A percentile compares a stretch with the other conserved stretches of the same genome.
Evolutionary conservation across 2,113 vertebrate species (phyloP).

Genomic region (Ginglymostoma cirratum): DNA sequence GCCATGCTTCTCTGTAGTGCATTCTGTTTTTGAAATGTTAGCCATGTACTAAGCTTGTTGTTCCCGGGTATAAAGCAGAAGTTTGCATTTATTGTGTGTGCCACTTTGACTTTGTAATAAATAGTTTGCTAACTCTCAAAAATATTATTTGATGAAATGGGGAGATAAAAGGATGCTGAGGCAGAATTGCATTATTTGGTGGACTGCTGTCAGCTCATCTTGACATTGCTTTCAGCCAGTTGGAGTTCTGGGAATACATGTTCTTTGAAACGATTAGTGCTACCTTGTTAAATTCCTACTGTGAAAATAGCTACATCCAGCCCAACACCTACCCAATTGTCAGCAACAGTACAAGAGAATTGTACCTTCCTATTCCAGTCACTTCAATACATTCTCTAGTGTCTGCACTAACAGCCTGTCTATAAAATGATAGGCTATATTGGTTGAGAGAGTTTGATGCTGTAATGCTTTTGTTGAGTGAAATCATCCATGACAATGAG

Average conservation of each 20-base stretch:
- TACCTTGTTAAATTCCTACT: conserved; percentile 35
- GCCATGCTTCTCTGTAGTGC: neutral
- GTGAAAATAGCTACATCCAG: conserved; percentile 34
- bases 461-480: neutral
- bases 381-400: conserved; percentile 18
- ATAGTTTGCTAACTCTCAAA: neutral
- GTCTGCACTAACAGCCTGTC: conserved; percentile 6
- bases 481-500: conserved; percentile 30
- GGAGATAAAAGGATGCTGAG: neutral
- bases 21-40: neutral
- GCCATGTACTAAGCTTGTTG: too few species aligned
- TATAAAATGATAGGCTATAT: conserved; percentile 10
- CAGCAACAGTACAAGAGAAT: neutral
- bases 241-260: neutral
- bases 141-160: neutral
- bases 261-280: conserved; percentile 29
- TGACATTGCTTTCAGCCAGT: conserved; percentile 25
- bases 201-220: conserved; percentile 4
- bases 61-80: neutral
- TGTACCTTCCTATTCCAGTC: neutral
- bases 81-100: neutral
- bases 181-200: neutral
- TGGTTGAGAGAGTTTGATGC: conserved; percentile 18
- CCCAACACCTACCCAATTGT: neutral
- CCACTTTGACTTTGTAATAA: neutral